phyloP scores from a whole-genome alignment of 2,888 invertebrate genomes.

The Drosophila histrio region DNA sequence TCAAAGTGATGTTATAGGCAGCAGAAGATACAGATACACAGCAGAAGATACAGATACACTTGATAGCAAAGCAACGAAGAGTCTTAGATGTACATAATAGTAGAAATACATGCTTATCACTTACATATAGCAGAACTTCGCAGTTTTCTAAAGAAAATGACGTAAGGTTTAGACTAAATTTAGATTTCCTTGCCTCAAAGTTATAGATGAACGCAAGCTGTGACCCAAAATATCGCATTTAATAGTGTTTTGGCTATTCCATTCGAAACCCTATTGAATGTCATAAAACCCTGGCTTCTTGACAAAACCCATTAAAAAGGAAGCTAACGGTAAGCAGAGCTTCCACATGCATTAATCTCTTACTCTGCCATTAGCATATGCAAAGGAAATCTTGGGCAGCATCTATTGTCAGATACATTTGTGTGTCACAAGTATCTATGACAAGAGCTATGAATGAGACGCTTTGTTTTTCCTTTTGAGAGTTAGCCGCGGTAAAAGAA shows the following conservation, averaged over 20 bases:
- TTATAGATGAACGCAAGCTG: no score
- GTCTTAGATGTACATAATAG: neutral
- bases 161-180: neutral
- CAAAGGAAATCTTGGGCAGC: slow-evolving; percentile 14
- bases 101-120: neutral
- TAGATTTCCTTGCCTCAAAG: no score
- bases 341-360: slow-evolving; percentile 17
- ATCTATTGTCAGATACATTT: slow-evolving; percentile 40
- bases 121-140: neutral
- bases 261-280: neutral
- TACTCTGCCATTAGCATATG: slow-evolving; percentile 9
- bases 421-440: slow-evolving; percentile 45
- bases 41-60: neutral
- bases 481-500: slow-evolving; percentile 10
- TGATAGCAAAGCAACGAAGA: neutral
- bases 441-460: slow-evolving; percentile 45
- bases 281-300: neutral
- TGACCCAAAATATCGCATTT: neutral
- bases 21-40: slow-evolving; percentile 8
- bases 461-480: slow-evolving; percentile 35
- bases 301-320: slow-evolving; percentile 5
- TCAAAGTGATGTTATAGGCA: slow-evolving; percentile 37
- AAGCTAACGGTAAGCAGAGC: slow-evolving; percentile 18
- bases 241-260: neutral
- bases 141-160: neutral